phyloP scores from a whole-genome alignment of 2,797 vertebrate genomes.

The Sylvilagus floridanus region DNA sequence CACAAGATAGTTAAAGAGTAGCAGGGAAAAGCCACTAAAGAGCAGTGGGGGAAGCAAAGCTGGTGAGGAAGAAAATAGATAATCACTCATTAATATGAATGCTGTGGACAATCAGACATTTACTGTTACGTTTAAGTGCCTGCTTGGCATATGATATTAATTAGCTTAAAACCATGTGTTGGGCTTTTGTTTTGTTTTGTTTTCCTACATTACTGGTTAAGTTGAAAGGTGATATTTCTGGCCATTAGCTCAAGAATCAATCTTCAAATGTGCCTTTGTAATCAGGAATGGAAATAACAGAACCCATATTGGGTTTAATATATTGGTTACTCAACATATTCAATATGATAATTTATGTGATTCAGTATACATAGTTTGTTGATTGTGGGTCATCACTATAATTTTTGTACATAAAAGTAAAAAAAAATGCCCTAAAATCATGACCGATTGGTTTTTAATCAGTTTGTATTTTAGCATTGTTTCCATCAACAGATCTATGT shows the following conservation, averaged over 20 bases:
- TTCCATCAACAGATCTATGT: not conserved
- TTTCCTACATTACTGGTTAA: not conserved
- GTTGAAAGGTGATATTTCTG: not conserved
- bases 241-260: not conserved
- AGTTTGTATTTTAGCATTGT: not conserved
- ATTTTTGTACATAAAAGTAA: not conserved
- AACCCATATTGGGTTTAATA: not conserved
- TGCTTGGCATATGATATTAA: not conserved
- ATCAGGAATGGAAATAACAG: not conserved
- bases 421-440: slow-evolving; percentile 13
- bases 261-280: not conserved
- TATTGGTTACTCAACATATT: not conserved
- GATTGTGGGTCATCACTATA: not conserved
- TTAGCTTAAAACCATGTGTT: not conserved
- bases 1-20: not conserved
- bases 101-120: slow-evolving; percentile 34
- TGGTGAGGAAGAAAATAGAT: not conserved
- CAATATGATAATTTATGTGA: not conserved
- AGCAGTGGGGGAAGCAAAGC: not conserved
- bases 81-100: slow-evolving; percentile 32
- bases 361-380: not conserved
- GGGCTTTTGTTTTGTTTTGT: not conserved
- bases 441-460: not conserved
- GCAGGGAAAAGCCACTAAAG: not conserved
- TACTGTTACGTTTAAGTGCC: not conserved